A percentile compares a stretch with the other conserved stretches of the same genome.
Evolutionary conservation across 1,140 invertebrate species (phyloP).

Genomic region (Cyrtorhinus lividipennis): DNA sequence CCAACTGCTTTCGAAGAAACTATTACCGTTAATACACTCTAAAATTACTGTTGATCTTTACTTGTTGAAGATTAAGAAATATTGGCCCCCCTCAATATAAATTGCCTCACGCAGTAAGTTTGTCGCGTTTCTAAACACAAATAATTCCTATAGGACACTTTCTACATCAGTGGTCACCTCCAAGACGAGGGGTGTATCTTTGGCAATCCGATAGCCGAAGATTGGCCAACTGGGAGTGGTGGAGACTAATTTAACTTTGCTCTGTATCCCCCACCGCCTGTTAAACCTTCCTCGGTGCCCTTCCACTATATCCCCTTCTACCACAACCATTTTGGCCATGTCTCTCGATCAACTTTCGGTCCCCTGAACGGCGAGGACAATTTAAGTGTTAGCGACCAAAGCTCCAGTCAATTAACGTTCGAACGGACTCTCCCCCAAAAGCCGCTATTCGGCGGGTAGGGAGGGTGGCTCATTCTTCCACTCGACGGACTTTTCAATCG

Average conservation of each 20-base stretch:
- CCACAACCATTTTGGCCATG: background rate
- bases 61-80: too few relatives aligned
- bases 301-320: background rate
- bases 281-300: background rate
- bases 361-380: background rate
- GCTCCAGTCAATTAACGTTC: background rate
- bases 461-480: background rate
- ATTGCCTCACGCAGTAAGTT: too few relatives aligned
- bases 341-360: background rate
- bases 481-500: background rate
- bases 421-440: background rate
- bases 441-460: too few relatives aligned
- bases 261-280: background rate
- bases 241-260: background rate
- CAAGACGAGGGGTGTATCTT: background rate
- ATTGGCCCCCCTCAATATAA: too few relatives aligned
- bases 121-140: too few relatives aligned
- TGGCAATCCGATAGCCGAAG: background rate
- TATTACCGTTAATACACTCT: too few relatives aligned
- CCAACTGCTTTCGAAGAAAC: too few relatives aligned
- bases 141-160: too few relatives aligned
- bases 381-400: constrained; percentile 1
- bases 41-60: too few relatives aligned
- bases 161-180: too few relatives aligned
- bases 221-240: constrained; percentile 4